Evolutionary conservation across 1,140 invertebrate species (phyloP), one percentile per base, ranked within the genome.

Genomic region (Drosophila grimshawi): DNA sequence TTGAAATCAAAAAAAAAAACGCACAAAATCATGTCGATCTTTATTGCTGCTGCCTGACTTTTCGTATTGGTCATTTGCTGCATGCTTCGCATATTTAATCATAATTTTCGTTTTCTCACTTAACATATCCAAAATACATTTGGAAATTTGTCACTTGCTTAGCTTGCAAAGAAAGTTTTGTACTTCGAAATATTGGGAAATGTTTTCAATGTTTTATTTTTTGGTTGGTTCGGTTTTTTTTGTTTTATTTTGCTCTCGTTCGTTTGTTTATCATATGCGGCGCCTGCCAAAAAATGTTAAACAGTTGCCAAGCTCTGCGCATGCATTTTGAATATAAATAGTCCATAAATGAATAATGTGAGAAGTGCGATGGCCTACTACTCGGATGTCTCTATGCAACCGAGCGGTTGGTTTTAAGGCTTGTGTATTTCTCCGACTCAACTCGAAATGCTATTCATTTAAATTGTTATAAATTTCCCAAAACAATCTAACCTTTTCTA

Each of bases 161-260:
- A 48, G 6, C 37, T 56, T 45, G 49, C 32, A 53, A 88, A 88
- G 83, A 88, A 88, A 88, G 83, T 88, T 89, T 83, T 66, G n/a
- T 68, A 66, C 61, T 85, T 66, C 46, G n/a, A 64, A 70, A 70
- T 69, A 51, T 59, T 75, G 46, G 60, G 49, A 45, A 70, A 69
- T 64, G 65, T 62, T 67, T 39, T 55, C 19, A 19, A 19, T 10
- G n/a, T 49, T 48, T 69, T 62, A 29, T 61, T 59, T 66, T 68
- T 63, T 30, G 8, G 48, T 61, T 70, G 64, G 43, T 64, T 57
- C 32, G 2, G 19, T 19, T 19, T 33, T 41, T 11, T 32, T 43
- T 35, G 19, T 62, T 33, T 39, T 53, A 30, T 53, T 46, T 19
- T 19, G 19, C 19, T 43, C 45, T 33, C 5, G 57, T 57, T 10